Percentiles rank a stretch among this genome's conserved stretches.
Conservation (phyloP, 2,113 vertebrate species). For the Tylochromis polylepis region DNA sequence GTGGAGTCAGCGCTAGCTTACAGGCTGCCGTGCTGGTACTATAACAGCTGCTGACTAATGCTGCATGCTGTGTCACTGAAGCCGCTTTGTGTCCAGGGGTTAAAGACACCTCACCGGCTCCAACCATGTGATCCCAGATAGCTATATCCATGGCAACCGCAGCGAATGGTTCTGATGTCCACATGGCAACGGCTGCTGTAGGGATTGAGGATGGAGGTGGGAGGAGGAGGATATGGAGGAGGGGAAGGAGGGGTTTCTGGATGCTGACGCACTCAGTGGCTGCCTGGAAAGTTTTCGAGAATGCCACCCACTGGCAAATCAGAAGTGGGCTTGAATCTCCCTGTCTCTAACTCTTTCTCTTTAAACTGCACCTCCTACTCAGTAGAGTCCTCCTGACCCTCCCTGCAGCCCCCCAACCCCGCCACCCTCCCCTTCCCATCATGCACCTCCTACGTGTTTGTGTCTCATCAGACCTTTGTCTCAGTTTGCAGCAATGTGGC, state of each 20-base stretch:
- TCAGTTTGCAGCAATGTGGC: conserved; percentile 39
- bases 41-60: conserved; percentile 24
- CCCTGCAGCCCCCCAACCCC: neutral
- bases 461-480: conserved; percentile 61
- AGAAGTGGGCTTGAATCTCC: conserved; percentile 44
- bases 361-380: conserved; percentile 59
- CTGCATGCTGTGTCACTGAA: conserved; percentile 28
- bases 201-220: conserved; percentile 31
- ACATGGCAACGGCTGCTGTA: conserved; percentile 62
- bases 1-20: neutral
- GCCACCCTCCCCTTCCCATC: conserved; percentile 11
- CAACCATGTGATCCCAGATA: conserved; percentile 38
- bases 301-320: conserved; percentile 55
- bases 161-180: conserved; percentile 37
- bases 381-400: conserved; percentile 47
- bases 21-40: neutral
- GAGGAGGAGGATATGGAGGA: neutral
- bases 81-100: conserved; percentile 32
- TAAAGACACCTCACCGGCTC: conserved; percentile 40
- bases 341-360: conserved; percentile 26
- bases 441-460: conserved; percentile 52
- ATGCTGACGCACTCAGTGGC: conserved; percentile 47
- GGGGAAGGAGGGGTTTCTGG: neutral
- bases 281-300: conserved; percentile 58
- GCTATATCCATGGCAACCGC: conserved; percentile 54